Conservation (phyloP, 35 echinoderm and acorn worm species). For the Apostichopus californicus region DNA sequence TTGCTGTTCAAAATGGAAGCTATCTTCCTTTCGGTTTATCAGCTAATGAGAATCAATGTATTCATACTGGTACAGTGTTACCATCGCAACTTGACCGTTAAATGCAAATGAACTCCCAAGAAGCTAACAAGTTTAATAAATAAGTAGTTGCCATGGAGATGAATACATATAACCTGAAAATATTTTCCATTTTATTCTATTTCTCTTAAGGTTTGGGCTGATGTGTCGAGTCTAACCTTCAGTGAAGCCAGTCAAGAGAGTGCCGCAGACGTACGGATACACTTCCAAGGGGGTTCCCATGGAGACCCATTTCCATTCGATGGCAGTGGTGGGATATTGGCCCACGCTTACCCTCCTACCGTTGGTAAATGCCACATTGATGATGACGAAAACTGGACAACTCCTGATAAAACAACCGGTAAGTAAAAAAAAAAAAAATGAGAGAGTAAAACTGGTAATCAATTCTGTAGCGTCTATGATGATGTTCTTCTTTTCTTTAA, state of each 20-base stretch:
- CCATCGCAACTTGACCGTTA: too few relatives aligned
- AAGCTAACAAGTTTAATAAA: too few relatives aligned
- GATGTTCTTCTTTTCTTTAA: too few relatives aligned
- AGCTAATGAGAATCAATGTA: too few relatives aligned
- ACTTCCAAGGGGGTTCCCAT: constrained; percentile 55
- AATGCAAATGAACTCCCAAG: too few relatives aligned
- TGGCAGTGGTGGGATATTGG: constrained; percentile 70
- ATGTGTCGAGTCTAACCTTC: constrained; percentile 76
- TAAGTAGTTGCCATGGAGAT: too few relatives aligned
- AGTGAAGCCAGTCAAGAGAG: constrained; percentile 19
- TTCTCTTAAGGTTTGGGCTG: constrained; percentile 64
- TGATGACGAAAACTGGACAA: constrained; percentile 74
- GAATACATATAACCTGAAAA: too few relatives aligned
- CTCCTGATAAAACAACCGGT: constrained; percentile 24
- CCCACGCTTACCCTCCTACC: constrained; percentile 76
- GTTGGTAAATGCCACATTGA: constrained; percentile 79
- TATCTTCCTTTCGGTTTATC: too few relatives aligned
- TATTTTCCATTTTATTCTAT: neutral
- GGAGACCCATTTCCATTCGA: constrained; percentile 76
- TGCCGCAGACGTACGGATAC: constrained; percentile 65
- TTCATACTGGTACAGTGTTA: too few relatives aligned
- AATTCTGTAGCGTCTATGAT: too few relatives aligned
- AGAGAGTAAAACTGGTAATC: too few relatives aligned
- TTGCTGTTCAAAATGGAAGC: too few relatives aligned
- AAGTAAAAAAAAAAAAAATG: neutral